These are phyloP conservation scores for Sesamia nonagrioides DNA, from an alignment of 1,140 invertebrate genomes.

Conservation along the genomic window DNA sequence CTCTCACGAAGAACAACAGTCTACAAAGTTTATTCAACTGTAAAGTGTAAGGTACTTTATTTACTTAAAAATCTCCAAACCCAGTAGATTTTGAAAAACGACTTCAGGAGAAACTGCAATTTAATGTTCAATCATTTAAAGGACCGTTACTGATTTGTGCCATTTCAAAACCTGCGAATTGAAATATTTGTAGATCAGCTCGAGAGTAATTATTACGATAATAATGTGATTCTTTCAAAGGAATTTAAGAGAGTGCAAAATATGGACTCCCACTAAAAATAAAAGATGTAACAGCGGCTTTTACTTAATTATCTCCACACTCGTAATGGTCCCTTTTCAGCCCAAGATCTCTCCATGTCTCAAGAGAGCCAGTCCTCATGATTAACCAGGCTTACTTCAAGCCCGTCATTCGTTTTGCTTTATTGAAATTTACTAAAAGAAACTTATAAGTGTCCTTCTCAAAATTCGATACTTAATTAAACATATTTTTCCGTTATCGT, in stretches of 20 bases:
- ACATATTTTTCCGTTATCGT: neutral
- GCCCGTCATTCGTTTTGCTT: neutral
- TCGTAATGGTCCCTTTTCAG: neutral
- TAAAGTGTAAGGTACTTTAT: constrained; percentile 23
- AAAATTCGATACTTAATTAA: neutral
- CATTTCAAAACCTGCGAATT: neutral
- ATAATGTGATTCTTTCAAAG: neutral
- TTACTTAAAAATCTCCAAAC: neutral
- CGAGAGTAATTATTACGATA: neutral
- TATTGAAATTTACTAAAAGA: neutral
- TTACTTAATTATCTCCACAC: neutral
- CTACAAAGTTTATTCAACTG: neutral
- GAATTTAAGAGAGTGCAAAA: too few species aligned
- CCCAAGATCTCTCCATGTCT: neutral
- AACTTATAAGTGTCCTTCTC: neutral
- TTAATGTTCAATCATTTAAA: neutral
- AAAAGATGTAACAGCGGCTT: neutral
- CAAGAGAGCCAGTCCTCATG: neutral
- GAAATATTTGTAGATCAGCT: neutral
- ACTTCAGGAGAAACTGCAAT: constrained; percentile 21
- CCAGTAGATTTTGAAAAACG: constrained; percentile 18
- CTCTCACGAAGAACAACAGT: neutral
- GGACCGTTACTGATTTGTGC: constrained; percentile 5
- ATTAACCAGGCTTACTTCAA: constrained; percentile 2
- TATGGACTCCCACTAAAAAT: too few species aligned